Base-by-base conservation (phyloP, 2,888 invertebrate species). In the Cryptus viduatorius region DNA sequence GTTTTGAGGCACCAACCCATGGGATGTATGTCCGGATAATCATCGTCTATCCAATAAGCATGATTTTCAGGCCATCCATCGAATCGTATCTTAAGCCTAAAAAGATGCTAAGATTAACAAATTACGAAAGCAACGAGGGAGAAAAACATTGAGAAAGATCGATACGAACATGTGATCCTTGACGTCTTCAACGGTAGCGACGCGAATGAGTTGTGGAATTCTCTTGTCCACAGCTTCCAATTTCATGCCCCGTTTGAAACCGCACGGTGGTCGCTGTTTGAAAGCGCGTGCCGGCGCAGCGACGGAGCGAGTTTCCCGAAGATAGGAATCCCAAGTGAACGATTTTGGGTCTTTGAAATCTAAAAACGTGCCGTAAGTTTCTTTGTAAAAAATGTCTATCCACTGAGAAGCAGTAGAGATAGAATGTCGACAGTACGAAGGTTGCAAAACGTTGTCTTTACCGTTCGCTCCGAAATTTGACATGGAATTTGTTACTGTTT, bases 1-100 rank as follows among this genome's bases (percentile, higher is more conserved):
- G 98, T 98, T 94, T 97, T 97, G 86, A 96, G 95, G 92, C 98
- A 98, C 98, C 98, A 99, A 48, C 97, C 97, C 85, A 97, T 96
- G 0, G 98, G 98, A 94, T 98, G 98, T 89, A 99, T 95, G 93
- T 98, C 98, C 0, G 97, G 96, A 87, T 96, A 97, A 94, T 98
- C 98, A 93, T 98, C 98, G 90, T 98, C 98, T 81, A 98, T 94
- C 98, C 98, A 98, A 93, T 96, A 97, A 86, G 97, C 96, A 92
- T 98, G 96, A 87, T 96, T 95, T 89, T 96, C 96, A 0, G 97
- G 96, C 98, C 98, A 98, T 16, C 98, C 98, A 93, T 98, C 98
- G 94, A 98, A 98, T 90, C 97, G 96, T 73, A 99, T 95, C 87
- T 93, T 93, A 42, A 94, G 84, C 90, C 92, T 93, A 72, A 8